Evolutionary conservation across 2,797 vertebrate species (phyloP).

Genomic region (Geotrypetes seraphini): DNA sequence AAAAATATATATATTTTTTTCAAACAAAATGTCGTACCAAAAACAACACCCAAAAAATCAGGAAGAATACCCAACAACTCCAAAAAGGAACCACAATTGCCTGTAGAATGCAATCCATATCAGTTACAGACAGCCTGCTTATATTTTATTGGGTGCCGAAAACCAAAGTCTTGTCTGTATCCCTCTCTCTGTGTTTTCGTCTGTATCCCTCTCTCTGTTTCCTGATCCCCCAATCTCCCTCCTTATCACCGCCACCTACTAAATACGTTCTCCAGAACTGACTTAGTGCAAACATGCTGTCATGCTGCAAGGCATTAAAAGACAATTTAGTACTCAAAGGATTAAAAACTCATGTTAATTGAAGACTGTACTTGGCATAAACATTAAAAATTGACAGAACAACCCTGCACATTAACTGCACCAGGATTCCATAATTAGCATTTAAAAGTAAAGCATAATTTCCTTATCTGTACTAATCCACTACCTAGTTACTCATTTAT

Average conservation of each 20-base stretch:
- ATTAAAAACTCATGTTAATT: constrained; percentile 96
- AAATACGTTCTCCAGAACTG: constrained; percentile 81
- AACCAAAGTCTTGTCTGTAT: constrained; percentile 7
- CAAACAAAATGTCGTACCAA: too few relatives aligned
- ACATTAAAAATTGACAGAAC: constrained; percentile 93
- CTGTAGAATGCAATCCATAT: too few relatives aligned
- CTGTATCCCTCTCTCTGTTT: constrained; percentile 9
- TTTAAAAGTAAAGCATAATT: constrained; percentile 78
- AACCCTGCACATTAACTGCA: constrained; percentile 82
- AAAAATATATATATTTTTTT: too few relatives aligned
- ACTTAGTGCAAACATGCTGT: constrained; percentile 79
- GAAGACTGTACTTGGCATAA: constrained; percentile 89
- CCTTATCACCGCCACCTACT: constrained; percentile 49
- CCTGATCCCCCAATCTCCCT: constrained; percentile 25
- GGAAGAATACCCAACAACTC: too few relatives aligned
- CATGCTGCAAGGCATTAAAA: constrained; percentile 87
- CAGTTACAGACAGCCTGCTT: too few relatives aligned
- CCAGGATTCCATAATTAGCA: constrained; percentile 68
- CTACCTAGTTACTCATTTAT: constrained; percentile 69
- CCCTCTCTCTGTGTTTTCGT: constrained; percentile 14
- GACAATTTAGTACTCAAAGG: constrained; percentile 90
- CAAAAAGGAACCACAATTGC: too few relatives aligned
- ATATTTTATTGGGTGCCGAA: constrained; percentile 21
- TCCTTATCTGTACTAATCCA: constrained; percentile 56
- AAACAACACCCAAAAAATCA: too few relatives aligned